Evolutionary conservation across 2,797 vertebrate genomes (phyloP), one percentile per base, ranked within the genome.

Genomic region (Clarias fuscus): DNA sequence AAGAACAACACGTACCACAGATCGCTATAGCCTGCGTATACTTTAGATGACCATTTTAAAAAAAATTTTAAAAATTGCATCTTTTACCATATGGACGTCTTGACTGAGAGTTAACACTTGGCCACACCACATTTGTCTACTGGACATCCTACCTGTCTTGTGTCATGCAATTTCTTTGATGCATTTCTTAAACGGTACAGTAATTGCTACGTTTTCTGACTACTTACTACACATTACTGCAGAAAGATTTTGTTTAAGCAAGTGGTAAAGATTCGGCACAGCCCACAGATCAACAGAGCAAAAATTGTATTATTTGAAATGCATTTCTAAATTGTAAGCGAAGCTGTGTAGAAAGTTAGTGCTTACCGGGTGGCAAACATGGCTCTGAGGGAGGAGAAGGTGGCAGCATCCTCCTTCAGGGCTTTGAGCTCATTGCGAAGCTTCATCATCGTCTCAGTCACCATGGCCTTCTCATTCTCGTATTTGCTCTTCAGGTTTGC

Each of bases 401-500:
- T 99, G 84, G 98, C 98, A 13, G 98, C 98, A 0, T 99, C 98
- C 91, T 99, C 98, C 88, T 99, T 99, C 87, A 99, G 96, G 87
- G 96, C 97, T 92, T 99, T 99, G 73, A 99, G 96, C 91, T 99
- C 98, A 0, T 99, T 99, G 48, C 98, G 96, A 77, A 99, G 96
- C 90, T 99, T 99, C 97, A 96, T 97, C 91, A 99, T 98, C 0
- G 98, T 98, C 90, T 99, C 98, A 0, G 96, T 99, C 92, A 99
- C 98, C 96, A 98, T 97, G 0, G 93, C 95, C 92, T 99, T 99
- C 93, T 99, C 98, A 0, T 96, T 98, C 76, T 98, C 96, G 10
- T 99, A 99, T 90, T 99, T 99, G 93, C 98, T 98, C 95, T 99
- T 99, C 90, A 99, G 94, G 93, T 99, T 99, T 90, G 97, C 96